phyloP scores from a whole-genome alignment of 2,113 vertebrate species.

The Apus apus region DNA sequence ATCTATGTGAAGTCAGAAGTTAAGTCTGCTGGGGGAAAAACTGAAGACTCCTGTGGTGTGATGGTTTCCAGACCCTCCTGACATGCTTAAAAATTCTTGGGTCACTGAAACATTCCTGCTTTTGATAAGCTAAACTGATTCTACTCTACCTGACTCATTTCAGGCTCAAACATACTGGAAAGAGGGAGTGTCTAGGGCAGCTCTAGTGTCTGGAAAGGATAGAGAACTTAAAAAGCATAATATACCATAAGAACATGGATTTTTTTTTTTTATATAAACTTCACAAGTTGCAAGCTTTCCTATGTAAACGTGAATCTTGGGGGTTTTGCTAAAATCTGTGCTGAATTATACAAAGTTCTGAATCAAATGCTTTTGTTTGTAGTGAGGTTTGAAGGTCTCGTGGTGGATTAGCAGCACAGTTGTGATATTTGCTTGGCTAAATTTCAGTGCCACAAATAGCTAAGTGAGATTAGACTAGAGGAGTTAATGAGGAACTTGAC shows the following conservation, averaged over 20 bases:
- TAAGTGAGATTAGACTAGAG: background rate
- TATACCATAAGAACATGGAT: background rate
- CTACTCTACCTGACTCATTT: background rate
- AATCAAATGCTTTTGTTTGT: background rate
- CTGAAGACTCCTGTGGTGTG: background rate
- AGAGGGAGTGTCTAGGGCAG: background rate
- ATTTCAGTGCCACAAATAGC: background rate
- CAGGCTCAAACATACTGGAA: background rate
- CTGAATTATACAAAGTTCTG: background rate
- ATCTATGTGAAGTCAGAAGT: background rate
- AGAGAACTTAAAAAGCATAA: background rate
- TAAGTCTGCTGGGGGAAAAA: background rate
- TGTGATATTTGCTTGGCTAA: background rate
- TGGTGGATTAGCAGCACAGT: background rate
- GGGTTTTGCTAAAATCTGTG: background rate
- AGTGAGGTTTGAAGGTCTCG: background rate
- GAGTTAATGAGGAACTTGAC: background rate
- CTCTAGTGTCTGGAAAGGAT: background rate
- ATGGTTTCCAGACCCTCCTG: background rate
- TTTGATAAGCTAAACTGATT: background rate
- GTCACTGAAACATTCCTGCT: background rate
- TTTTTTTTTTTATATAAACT: background rate
- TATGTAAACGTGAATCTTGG: background rate
- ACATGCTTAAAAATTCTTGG: background rate
- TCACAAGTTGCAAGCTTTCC: background rate